Percentiles rank a stretch among this genome's conserved stretches.
Evolutionary conservation across 2,113 vertebrate species (phyloP).

Genomic region (Dipodomys spectabilis): DNA sequence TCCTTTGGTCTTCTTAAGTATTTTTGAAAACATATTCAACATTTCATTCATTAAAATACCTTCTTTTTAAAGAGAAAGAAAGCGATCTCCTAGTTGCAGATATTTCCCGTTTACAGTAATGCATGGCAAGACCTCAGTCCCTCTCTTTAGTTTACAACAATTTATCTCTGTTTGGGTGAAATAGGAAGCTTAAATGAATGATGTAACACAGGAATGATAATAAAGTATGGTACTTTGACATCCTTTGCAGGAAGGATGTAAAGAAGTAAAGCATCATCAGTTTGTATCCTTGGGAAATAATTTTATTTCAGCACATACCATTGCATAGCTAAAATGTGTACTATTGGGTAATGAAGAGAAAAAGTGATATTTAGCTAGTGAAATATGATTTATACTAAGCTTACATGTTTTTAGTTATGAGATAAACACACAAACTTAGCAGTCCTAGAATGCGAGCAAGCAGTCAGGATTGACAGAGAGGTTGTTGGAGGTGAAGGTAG

Average conservation of each 20-base stretch:
- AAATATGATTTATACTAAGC: neutral
- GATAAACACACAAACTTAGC: neutral
- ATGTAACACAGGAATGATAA: neutral
- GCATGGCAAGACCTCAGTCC: neutral
- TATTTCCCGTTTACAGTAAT: too few species aligned
- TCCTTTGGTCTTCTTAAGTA: neutral
- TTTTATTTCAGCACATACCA: neutral
- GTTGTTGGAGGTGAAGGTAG: neutral
- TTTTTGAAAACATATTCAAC: neutral
- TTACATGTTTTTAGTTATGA: neutral
- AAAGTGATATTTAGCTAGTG: neutral
- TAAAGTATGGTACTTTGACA: neutral
- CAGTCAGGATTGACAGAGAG: neutral
- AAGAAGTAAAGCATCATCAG: neutral
- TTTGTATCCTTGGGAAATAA: neutral
- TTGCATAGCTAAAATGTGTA: neutral
- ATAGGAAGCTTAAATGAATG: neutral
- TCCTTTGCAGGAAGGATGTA: too few species aligned
- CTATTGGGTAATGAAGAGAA: neutral
- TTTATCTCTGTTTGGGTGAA: neutral
- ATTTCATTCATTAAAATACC: neutral
- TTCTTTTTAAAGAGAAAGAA: neutral
- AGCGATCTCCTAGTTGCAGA: neutral
- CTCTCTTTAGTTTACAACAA: neutral
- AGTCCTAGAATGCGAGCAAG: neutral